Evolutionary conservation across 2,113 vertebrate species (phyloP).

Genomic region (Lophius piscatorius): DNA sequence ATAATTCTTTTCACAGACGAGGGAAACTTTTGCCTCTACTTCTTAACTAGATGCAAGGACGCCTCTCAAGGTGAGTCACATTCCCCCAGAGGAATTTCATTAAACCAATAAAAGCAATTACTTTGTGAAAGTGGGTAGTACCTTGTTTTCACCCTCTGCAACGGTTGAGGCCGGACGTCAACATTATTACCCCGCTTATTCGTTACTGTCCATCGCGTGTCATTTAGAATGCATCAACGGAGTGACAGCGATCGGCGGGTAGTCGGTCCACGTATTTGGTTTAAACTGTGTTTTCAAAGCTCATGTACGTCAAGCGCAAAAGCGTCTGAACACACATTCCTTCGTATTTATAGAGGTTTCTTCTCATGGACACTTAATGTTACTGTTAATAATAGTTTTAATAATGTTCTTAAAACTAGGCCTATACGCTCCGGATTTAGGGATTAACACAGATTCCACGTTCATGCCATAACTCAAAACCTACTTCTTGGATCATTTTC

Average conservation of each 20-base stretch:
- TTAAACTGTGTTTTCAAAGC: too few species aligned
- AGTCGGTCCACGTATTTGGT: too few species aligned
- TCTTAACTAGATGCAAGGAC: slow-evolving; percentile 54
- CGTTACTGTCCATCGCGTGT: slow-evolving; percentile 55
- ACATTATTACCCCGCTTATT: slow-evolving; percentile 32
- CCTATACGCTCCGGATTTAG: too few species aligned
- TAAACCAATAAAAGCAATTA: slow-evolving; percentile 54
- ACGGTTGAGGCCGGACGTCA: slow-evolving; percentile 52
- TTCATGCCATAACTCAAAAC: too few species aligned
- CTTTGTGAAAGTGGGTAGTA: slow-evolving; percentile 25
- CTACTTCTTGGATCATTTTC: too few species aligned
- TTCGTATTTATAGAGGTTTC: slow-evolving; percentile 1
- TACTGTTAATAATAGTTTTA: too few species aligned
- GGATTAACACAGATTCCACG: too few species aligned
- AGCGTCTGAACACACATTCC: background rate
- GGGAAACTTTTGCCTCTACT: slow-evolving; percentile 39
- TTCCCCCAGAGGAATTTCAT: slow-evolving; percentile 57
- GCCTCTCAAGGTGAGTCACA: slow-evolving; percentile 49
- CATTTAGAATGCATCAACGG: slow-evolving; percentile 4
- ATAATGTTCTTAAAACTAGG: too few species aligned
- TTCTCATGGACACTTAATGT: too few species aligned
- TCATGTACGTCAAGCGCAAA: background rate
- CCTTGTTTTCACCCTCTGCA: slow-evolving; percentile 24
- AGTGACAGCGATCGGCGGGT: too few species aligned
- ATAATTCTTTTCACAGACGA: slow-evolving; percentile 35